Evolutionary conservation across 2,888 invertebrate species (phyloP), one percentile per base, ranked within the genome.

Genomic region (Brachyptera putata): DNA sequence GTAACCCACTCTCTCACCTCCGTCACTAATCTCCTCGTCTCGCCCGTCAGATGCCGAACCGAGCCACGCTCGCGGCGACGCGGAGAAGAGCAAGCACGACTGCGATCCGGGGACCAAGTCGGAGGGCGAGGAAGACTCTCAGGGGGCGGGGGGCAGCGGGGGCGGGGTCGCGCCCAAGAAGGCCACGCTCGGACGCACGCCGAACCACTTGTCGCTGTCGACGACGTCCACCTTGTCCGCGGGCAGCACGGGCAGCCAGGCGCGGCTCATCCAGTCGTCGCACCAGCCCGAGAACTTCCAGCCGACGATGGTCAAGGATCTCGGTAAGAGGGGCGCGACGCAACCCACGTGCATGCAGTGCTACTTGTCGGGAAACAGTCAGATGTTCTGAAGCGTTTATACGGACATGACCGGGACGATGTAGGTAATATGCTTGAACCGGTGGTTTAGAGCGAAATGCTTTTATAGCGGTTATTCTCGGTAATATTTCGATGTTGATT

Each of bases 141-240:
- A 85, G 73, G 84, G 84, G 69, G 78, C 80, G 56, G 55, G 26
- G 1, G 13, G 49, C 57, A n/a, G 60, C 61, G 62, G 62, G 68
- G 67, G 67, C 68, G 62, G 62, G 67, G 34, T 30, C 13, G 50
- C 14, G 16, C 53, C 53, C 16, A 53, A 53, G 36, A 77, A 80
- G 70, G 84, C 88, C 70, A 79, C 77, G 68, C 80, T 94, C 74
- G 94, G 94, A 70, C 84, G 89, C 73, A 94, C 94, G 70, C 94
- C 95, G 72, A 94, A 94, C 83, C 93, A 94, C 79, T 84, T 95
- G 76, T 92, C 91, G 65, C 79, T 91, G 79, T 93, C 93, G 80
- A 94, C 94, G 71, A 93, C 94, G 69, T 94, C 94, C 70, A 95
- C 95, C 65, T 82, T 95, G 73, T 94, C 93, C 69, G 93, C 93